Evolutionary conservation across 2,888 invertebrate species (phyloP).

Genomic region (Drosophila buzzatii): DNA sequence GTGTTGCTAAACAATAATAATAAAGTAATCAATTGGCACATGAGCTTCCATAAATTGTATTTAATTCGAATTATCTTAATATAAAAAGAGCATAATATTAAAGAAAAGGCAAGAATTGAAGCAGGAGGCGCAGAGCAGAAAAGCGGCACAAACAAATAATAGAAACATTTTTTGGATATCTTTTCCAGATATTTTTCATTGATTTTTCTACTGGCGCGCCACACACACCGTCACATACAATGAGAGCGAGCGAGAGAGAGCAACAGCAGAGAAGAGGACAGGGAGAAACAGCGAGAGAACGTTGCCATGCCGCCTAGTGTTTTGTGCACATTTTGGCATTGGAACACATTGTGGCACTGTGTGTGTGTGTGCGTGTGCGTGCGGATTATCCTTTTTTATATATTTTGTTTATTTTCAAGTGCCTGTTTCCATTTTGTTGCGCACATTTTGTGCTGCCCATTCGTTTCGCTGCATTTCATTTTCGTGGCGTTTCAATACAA

Average conservation of each 20-base stretch:
- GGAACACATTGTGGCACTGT: constrained; percentile 18
- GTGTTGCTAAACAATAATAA: constrained; percentile 57
- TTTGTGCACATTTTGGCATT: constrained; percentile 66
- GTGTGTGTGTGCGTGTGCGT: constrained; percentile 29
- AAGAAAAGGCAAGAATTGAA: neutral
- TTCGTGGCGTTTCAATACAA: constrained; percentile 71
- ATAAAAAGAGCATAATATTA: constrained; percentile 8
- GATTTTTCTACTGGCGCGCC: constrained; percentile 76
- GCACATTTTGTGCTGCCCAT: constrained; percentile 67
- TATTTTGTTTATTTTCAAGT: constrained; percentile 75
- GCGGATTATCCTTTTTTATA: constrained; percentile 77
- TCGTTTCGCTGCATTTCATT: constrained; percentile 81
- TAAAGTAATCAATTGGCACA: constrained; percentile 50
- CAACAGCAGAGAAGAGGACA: constrained; percentile 11
- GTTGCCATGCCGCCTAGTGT: constrained; percentile 63
- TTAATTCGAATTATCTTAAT: constrained; percentile 37
- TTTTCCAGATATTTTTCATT: constrained; percentile 80
- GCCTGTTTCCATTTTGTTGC: constrained; percentile 68
- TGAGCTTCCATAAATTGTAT: constrained; percentile 36
- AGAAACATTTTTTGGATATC: constrained; percentile 50
- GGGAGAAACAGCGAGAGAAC: constrained; percentile 24
- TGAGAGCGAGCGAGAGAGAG: constrained; percentile 6
- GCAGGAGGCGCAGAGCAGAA: constrained; percentile 10
- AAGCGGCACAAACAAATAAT: constrained; percentile 45
- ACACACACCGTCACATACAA: constrained; percentile 42